Conservation (phyloP, 2,888 invertebrate genomes). For the Troides aeacus region DNA sequence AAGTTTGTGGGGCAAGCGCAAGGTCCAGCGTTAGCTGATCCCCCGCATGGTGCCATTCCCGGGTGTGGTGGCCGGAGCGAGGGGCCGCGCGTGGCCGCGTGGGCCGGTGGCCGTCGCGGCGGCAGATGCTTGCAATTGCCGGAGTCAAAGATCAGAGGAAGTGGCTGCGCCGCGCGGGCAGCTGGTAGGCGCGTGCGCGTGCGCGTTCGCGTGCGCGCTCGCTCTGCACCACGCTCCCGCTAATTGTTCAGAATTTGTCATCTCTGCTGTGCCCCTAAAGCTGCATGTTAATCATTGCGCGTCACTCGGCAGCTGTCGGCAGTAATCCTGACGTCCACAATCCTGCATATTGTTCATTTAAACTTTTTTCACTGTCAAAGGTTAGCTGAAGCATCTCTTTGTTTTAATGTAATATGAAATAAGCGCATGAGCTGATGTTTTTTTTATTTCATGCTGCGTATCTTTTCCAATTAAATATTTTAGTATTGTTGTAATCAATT, state of each 20-base stretch:
- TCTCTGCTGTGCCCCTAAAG: slow-evolving; percentile 33
- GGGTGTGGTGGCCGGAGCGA: slow-evolving; percentile 45
- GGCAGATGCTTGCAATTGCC: slow-evolving; percentile 75
- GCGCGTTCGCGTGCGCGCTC: slow-evolving; percentile 55
- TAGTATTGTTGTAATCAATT: too few species aligned
- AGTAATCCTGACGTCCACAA: background rate
- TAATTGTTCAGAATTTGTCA: slow-evolving; percentile 54
- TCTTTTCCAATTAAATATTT: too few species aligned
- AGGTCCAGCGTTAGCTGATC: slow-evolving; percentile 47
- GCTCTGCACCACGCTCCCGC: slow-evolving; percentile 43
- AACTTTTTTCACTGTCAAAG: background rate
- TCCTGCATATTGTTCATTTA: background rate
- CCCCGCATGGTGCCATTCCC: slow-evolving; percentile 34
- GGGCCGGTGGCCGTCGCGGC: slow-evolving; percentile 48
- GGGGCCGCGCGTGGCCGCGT: slow-evolving; percentile 46
- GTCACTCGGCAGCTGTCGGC: background rate
- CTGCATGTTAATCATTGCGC: slow-evolving; percentile 19
- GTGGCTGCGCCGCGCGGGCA: slow-evolving; percentile 47
- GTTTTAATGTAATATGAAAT: background rate
- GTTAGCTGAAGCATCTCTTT: background rate
- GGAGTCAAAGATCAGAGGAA: slow-evolving; percentile 79
- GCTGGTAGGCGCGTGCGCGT: slow-evolving; percentile 54
- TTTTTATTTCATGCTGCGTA: too few species aligned
- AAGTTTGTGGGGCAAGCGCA: slow-evolving; percentile 36
- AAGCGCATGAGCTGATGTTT: too few species aligned